Evolutionary conservation across 2,888 invertebrate genomes (phyloP), one percentile per base, ranked within the genome.

Genomic region (Schrankia costaestrigalis): DNA sequence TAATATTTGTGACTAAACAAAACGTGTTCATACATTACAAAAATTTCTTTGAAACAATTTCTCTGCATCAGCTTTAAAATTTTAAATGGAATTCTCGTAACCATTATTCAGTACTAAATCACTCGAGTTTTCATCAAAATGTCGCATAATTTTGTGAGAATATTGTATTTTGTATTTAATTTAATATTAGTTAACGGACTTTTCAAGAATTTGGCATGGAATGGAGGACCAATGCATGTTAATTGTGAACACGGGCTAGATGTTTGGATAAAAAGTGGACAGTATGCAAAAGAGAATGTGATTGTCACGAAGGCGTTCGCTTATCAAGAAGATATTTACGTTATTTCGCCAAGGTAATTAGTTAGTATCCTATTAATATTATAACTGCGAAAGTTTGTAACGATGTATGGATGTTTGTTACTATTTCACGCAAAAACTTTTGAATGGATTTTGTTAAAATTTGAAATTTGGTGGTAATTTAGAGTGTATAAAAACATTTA

Each of bases 301-400:
- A 90, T 92, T 23, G 90, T 89, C 1, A 91, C 91, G 8, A 89
- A 91, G 47, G 82, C 85, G 2, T 88, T 91, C 39, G 78, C 90
- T 23, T 85, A 77, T 69, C 84, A 82, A 47, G 90, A 91, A 32
- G 83, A 89, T 17, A 84, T 89, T 6, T 89, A 89, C 56, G 52
- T 92, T 2, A 90, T 91, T 1, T 76, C 91, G 35, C 92, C 92
- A 2, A 89, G 92, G 67, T 82, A 71, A 8, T 35, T 15, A 18
- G 8, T 18, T 18, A 7, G 3, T 15, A 7, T n/a, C 17, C 10
- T 8, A 10, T 4, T 11, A 18, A 6, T 21, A 21, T 21, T 6
- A n/a, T 17, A 5, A 17, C 3, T 5, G 3, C 17, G 17, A 17
- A 5, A 17, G 17, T 5, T 17, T 7, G 17, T 5, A 5, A 17